phyloP scores from a whole-genome alignment of 1,140 invertebrate species.

The Tetramorium alpestre region DNA sequence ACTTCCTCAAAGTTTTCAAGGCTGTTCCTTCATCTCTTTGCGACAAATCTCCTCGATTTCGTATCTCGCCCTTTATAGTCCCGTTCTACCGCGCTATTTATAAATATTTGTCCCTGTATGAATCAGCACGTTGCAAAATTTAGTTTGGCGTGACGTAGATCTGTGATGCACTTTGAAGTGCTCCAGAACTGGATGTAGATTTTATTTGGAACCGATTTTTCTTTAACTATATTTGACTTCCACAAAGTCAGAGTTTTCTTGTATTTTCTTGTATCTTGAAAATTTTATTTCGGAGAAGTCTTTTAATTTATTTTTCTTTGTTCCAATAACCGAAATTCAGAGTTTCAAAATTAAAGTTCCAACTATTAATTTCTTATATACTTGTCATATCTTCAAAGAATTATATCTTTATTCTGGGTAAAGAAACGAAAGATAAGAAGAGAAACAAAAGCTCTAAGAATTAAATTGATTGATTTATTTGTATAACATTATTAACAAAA shows the following conservation, averaged over 20 bases:
- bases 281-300: background rate
- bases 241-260: too few relatives aligned
- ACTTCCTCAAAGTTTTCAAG: slow-evolving; percentile 52
- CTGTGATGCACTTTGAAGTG: slow-evolving; percentile 27
- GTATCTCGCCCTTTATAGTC: slow-evolving; percentile 10
- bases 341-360: background rate
- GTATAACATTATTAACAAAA: background rate
- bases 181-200: slow-evolving; percentile 7
- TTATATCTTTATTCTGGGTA: background rate
- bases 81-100: slow-evolving; percentile 19
- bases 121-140: slow-evolving; percentile 52
- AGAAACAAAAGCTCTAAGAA: background rate
- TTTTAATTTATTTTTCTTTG: background rate
- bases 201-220: slow-evolving; percentile 27
- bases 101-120: slow-evolving; percentile 47
- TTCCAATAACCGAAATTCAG: background rate
- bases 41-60: slow-evolving; percentile 18
- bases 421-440: background rate
- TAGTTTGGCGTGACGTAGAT: slow-evolving; percentile 20
- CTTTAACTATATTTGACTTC: slow-evolving; percentile 1
- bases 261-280: background rate
- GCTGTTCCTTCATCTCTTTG: slow-evolving; percentile 30
- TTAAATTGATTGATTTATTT: background rate
- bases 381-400: background rate
- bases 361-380: background rate